Conservation (phyloP, 2,113 vertebrate species). For the Psettodes erumei region DNA sequence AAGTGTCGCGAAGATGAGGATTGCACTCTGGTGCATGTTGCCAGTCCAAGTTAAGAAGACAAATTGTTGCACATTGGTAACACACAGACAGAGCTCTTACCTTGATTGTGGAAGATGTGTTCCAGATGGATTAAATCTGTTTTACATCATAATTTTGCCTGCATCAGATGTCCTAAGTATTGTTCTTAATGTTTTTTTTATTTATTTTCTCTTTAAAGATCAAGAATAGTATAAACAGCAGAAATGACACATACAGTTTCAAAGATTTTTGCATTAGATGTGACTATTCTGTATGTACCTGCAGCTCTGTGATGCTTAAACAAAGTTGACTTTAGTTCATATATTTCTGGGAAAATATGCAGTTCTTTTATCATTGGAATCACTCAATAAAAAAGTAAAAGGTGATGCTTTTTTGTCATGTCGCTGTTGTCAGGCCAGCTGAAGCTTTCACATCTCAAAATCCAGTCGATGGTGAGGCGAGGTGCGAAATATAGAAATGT, state of each 20-base stretch:
- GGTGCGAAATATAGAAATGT: too few relatives aligned
- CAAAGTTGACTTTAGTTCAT: neutral
- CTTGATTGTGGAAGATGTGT: conserved; percentile 15
- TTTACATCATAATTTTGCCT: neutral
- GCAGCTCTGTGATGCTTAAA: conserved; percentile 10
- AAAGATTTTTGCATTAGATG: too few relatives aligned
- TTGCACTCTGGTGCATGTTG: conserved; percentile 20
- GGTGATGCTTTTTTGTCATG: neutral
- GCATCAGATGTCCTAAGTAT: conserved; percentile 20
- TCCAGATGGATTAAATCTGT: conserved; percentile 17
- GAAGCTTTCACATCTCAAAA: too few relatives aligned
- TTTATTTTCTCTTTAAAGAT: conserved; percentile 67
- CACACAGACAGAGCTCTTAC: conserved; percentile 9
- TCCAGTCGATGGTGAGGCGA: too few relatives aligned
- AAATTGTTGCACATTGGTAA: conserved; percentile 12
- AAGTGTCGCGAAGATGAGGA: conserved; percentile 17
- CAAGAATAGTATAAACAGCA: neutral
- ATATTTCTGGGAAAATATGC: conserved; percentile 7
- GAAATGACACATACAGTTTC: conserved; percentile 11
- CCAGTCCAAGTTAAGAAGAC: conserved; percentile 1
- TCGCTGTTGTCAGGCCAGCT: too few relatives aligned
- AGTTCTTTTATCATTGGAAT: conserved; percentile 7
- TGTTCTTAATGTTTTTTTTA: conserved; percentile 56
- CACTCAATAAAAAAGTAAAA: conserved; percentile 55
- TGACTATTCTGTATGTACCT: conserved; percentile 1